These are phyloP conservation scores for Coccyzus lansbergi DNA, from an alignment of 2,797 vertebrate genomes.

Conservation along the genomic window DNA sequence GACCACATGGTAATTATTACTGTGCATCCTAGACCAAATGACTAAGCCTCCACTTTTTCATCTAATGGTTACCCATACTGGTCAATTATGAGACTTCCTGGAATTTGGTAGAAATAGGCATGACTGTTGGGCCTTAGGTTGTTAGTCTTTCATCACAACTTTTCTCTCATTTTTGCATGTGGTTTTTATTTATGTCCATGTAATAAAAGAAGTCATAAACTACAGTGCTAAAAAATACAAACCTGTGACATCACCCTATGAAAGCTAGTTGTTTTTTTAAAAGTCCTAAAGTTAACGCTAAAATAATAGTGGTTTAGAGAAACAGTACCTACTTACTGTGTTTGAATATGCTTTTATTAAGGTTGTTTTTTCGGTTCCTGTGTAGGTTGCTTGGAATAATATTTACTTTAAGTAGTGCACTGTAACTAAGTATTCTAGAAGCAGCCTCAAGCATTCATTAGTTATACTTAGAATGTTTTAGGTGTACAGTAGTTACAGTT, in stretches of 20 bases:
- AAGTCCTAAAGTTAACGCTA: background rate
- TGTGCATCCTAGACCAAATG: background rate
- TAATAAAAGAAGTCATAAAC: background rate
- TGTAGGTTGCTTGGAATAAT: background rate
- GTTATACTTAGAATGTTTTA: background rate
- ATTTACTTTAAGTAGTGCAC: background rate
- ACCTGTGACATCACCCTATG: background rate
- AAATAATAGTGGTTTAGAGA: background rate
- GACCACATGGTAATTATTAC: background rate
- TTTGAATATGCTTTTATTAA: background rate
- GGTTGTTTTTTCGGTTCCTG: background rate
- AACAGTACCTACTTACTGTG: background rate
- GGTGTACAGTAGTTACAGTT: background rate
- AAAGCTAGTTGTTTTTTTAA: background rate
- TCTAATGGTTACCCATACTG: background rate
- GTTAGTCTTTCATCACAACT: background rate
- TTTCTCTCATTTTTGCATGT: background rate
- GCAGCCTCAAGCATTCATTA: background rate
- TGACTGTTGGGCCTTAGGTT: background rate
- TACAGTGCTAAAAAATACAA: background rate
- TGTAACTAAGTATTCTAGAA: background rate
- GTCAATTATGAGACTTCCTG: background rate
- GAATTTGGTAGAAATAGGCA: background rate
- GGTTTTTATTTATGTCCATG: background rate
- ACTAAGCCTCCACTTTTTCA: background rate